Evolutionary conservation across 2,113 vertebrate genomes (phyloP).

Genomic region (Cepphus grylle): DNA sequence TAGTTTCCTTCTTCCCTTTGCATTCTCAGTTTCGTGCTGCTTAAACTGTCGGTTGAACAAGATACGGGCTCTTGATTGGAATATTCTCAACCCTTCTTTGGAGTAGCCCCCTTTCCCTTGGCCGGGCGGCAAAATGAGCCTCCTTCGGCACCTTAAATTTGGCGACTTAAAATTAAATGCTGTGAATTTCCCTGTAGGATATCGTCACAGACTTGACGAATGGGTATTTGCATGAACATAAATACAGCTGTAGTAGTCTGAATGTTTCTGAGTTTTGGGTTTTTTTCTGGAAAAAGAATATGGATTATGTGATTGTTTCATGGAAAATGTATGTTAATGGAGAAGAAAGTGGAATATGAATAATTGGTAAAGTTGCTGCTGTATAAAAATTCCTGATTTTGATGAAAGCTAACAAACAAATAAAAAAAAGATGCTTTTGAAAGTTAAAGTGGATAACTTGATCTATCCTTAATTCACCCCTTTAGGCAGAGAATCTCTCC

Average conservation of each 20-base stretch:
- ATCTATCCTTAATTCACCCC: constrained; percentile 48
- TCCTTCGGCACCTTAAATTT: neutral
- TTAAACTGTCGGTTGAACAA: neutral
- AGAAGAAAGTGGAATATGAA: neutral
- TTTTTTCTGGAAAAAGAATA: neutral
- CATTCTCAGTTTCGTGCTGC: neutral
- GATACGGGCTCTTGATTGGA: neutral
- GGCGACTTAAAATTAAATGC: neutral
- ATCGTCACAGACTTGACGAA: neutral
- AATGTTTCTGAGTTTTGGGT: neutral
- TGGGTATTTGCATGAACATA: neutral
- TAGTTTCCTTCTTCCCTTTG: neutral
- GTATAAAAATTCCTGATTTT: neutral
- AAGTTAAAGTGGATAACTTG: neutral
- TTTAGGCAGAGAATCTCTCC: constrained; percentile 8
- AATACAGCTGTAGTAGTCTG: neutral
- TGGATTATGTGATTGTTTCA: neutral
- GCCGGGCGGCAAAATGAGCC: neutral
- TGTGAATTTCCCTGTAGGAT: neutral
- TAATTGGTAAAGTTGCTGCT: neutral
- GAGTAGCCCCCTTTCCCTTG: neutral
- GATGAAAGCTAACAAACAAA: neutral
- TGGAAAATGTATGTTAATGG: neutral
- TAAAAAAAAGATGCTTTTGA: neutral
- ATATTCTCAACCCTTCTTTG: neutral